Evolutionary conservation across 1,140 invertebrate genomes (phyloP), one percentile per base, ranked within the genome.

Genomic region (Pogonomyrmex barbatus): DNA sequence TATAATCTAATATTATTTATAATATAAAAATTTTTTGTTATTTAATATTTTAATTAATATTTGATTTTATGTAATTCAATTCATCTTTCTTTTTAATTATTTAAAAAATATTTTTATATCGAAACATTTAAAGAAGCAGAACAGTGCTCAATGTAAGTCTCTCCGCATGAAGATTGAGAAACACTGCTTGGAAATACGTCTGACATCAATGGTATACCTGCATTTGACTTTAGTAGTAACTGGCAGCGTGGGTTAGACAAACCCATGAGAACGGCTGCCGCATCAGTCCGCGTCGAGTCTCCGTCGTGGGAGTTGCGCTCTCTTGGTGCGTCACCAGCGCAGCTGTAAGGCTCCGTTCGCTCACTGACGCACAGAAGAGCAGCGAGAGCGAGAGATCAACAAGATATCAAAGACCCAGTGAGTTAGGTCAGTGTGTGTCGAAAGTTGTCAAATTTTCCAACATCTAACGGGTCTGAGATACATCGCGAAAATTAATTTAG

Each of bases 261-360:
- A 50, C 36, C n/a, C 67, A 62, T 60, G 87, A 76, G 78, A 85
- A 81, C 89, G 85, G 67, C 77, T 56, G 73, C 62, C 63, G 75
- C 62, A 84, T 85, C 91, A 91, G 90, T 91, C 65, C 67, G 68
- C 90, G 87, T 47, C 58, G 87, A 90, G 87, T 88, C 58, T 63
- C 90, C 88, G 67, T 73, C 85, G 86, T 77, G 81, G 76, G 81
- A 90, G 90, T 75, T 90, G 87, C 76, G 89, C 81, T 91, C 86
- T 90, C 86, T 90, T 91, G 85, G 87, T 88, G 87, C 62, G 42
- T 90, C 65, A 65, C n/a, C n/a, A 39, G 62, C 63, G 84, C 84
- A 75, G 85, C 79, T 60, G 84, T 58, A 52, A 10, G 39, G 39
- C n/a, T 10, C 4, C 47, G 10, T 30, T 33, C n/a, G n/a, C n/a